Evolutionary conservation across 2,113 vertebrate species (phyloP).

Genomic region (Larimichthys crocea): DNA sequence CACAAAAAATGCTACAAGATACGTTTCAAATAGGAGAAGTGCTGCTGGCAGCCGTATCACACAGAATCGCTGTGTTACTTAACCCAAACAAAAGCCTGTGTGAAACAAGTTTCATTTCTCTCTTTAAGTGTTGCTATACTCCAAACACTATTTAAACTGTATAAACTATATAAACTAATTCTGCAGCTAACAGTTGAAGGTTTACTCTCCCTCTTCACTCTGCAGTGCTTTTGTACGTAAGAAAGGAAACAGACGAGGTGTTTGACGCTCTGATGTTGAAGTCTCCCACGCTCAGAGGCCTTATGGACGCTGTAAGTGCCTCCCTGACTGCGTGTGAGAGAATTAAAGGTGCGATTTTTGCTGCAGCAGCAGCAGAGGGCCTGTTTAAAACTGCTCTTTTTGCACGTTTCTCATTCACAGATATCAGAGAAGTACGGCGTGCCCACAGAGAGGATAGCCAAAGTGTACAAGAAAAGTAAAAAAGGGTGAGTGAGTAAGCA

Average conservation of each 20-base stretch:
- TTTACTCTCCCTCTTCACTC: constrained; percentile 34
- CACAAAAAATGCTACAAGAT: no score
- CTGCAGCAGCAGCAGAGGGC: not conserved
- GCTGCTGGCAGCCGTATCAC: no score
- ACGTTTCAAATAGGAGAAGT: no score
- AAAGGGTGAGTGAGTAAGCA: constrained; percentile 90
- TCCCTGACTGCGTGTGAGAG: not conserved
- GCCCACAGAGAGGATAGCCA: constrained; percentile 92
- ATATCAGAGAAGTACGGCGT: constrained; percentile 96
- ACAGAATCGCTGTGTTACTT: no score
- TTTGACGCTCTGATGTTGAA: constrained; percentile 98
- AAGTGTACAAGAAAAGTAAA: constrained; percentile 99
- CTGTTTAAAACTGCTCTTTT: constrained; percentile 10
- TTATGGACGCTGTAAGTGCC: constrained; percentile 96
- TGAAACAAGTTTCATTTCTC: no score
- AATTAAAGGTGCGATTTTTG: constrained; percentile 4
- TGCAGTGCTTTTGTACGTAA: constrained; percentile 95
- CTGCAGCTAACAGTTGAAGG: not conserved
- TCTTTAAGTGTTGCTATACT: not conserved
- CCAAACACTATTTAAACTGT: not conserved
- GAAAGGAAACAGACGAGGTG: constrained; percentile 95
- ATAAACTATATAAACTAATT: not conserved
- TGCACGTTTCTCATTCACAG: constrained; percentile 73
- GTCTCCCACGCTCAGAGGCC: constrained; percentile 93
- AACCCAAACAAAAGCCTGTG: no score